Conservation (phyloP, 2,888 invertebrate species). For the Celastrina argiolus region DNA sequence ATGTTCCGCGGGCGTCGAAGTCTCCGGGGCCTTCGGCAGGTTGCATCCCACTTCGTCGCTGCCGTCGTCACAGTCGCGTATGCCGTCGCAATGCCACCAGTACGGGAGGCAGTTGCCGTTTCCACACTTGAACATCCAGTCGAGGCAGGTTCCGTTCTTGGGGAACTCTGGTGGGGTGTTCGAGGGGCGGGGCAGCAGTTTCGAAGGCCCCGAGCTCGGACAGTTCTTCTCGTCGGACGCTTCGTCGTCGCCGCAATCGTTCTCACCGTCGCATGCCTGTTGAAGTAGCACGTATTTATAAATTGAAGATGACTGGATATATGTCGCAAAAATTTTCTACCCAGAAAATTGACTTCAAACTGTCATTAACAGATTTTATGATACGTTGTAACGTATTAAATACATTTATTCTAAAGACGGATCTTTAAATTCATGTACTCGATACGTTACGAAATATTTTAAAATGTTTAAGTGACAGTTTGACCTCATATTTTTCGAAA, state of each 20-base stretch:
- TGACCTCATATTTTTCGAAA: too few species aligned
- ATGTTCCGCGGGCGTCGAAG: constrained; percentile 45
- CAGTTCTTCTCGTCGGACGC: constrained; percentile 86
- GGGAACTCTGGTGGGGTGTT: constrained; percentile 41
- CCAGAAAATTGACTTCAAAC: too few species aligned
- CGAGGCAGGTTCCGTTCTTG: constrained; percentile 75
- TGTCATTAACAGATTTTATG: too few species aligned
- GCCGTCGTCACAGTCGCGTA: constrained; percentile 85
- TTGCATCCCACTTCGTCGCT: constrained; percentile 85
- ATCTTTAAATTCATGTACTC: too few species aligned
- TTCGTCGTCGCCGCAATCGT: constrained; percentile 82
- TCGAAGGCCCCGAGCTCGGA: constrained; percentile 52
- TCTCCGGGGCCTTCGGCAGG: constrained; percentile 39
- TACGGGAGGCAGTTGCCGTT: constrained; percentile 84
- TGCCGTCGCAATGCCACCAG: constrained; percentile 89
- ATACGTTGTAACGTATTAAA: too few species aligned
- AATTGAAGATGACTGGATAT: too few species aligned
- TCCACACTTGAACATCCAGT: constrained; percentile 88
- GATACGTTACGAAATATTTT: too few species aligned
- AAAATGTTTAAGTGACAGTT: too few species aligned
- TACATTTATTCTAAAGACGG: too few species aligned
- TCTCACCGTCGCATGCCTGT: constrained; percentile 82
- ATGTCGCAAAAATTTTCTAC: too few species aligned
- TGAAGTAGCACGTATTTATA: not conserved
- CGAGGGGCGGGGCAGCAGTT: constrained; percentile 47